Evolutionary conservation across 2,797 vertebrate genomes (phyloP), one percentile per base, ranked within the genome.

Genomic region (Arctocebus calabarensis): DNA sequence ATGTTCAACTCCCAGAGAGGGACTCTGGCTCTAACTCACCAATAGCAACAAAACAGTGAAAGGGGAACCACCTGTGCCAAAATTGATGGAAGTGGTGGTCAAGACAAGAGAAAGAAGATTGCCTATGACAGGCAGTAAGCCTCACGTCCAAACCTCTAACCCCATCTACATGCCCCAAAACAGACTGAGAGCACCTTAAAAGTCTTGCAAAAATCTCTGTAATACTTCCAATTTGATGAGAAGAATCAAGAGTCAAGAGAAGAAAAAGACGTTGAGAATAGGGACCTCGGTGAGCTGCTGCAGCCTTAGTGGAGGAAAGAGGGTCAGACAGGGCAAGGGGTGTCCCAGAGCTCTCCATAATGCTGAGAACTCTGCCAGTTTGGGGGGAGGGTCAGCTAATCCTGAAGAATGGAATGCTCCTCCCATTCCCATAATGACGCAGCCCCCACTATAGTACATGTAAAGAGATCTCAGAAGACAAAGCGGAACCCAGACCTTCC

Each of bases 391-490:
- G 45, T 29, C 11, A n/a, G 19, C 27, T n/a, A 27, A 43, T 2
- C 27, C 23, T 14, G 7, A 2, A 61, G 27, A 32, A 32, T 20
- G 37, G 29, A 17, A 0, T 1, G 5, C 7, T 37, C 23, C 8
- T 37, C 27, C 8, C n/a, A 22, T 40, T 13, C n/a, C n/a, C n/a
- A n/a, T 8, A 61, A 25, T 43, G 16, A 48, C 70, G 34, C 52
- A 75, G 59, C 25, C 3, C 0, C 14, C 55, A 13, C 13, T 8
- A 55, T 3, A 77, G n/a, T 4, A 45, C 23, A 37, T 37, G 34
- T 19, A 77, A 79, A 71, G 43, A 77, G 23, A n/a, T 32, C 70
- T 87, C 64, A 64, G 34, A 40, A 87, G 48, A 57, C 48, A 75
- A 84, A 90, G 25, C 16, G 45, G 13, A 78, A 79, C 8, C 23